Evolutionary conservation across 2,797 vertebrate species (phyloP).

Genomic region (Alectoris magna): DNA sequence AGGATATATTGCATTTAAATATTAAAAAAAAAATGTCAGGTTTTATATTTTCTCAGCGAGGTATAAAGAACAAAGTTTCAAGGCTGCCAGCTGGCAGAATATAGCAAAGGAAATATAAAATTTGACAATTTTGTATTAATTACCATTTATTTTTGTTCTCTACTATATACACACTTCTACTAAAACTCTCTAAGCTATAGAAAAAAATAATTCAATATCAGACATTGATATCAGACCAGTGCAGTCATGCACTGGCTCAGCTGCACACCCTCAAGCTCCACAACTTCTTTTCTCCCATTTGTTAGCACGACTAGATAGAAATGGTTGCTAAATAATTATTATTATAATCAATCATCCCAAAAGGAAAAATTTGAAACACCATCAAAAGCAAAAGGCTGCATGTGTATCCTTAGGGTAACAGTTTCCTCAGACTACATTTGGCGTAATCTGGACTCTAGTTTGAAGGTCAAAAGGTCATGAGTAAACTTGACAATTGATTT

Average conservation of each 20-base stretch:
- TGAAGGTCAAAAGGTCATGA: not conserved
- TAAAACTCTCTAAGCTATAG: not conserved
- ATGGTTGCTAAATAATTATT: not conserved
- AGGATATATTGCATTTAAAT: not conserved
- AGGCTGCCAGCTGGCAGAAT: not conserved
- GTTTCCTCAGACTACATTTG: not conserved
- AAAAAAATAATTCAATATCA: not conserved
- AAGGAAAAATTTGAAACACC: not conserved
- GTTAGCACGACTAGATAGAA: not conserved
- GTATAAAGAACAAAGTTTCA: not conserved
- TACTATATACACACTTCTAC: not conserved
- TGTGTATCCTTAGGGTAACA: not conserved
- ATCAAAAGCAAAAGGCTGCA: not conserved
- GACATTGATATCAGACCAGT: not conserved
- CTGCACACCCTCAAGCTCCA: conserved; percentile 15
- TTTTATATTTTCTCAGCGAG: not conserved
- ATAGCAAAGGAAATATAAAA: not conserved
- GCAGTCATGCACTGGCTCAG: not conserved
- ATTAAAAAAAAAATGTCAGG: not conserved
- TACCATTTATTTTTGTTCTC: not conserved
- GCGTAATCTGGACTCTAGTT: not conserved
- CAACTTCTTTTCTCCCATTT: not conserved
- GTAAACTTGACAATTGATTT: not conserved
- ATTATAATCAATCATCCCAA: not conserved
- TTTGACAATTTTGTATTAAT: not conserved